Evolutionary conservation across 23 tunicate species (phyloP), one percentile per base, ranked within the genome.

Genomic region (Halocynthia roretzi): DNA sequence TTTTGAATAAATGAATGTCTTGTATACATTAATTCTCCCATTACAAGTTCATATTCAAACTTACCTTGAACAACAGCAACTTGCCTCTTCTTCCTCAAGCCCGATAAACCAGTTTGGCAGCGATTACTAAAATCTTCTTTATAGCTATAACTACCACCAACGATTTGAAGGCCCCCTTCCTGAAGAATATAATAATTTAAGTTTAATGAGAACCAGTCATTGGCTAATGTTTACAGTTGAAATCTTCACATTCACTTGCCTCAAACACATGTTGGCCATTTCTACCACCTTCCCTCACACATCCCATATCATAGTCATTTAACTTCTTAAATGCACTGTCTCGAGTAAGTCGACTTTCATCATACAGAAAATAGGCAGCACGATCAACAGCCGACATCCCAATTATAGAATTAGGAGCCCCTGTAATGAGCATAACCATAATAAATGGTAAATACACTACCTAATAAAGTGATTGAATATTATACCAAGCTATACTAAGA

Each of bases 351-450:
- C 93, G 76, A 63, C 86, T 82, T 53, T 67, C 61, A 48, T 82
- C 78, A 80, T 87, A 87, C 56, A 87, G 56, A 56, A 87, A 87
- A 61, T 87, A 87, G 51, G 93, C 86, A 44, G 93, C 93, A 8
- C 86, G 66, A 50, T 87, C 93, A 6, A 87, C 86, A 19, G 77
- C 93, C 15, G 51, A 63, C 56, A 86, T 22, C 52, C 82, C 76
- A 22, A 86, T 75, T 51, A 69, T 48, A 57, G 82, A 60, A 62
- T 76, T 76, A 10, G 77, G 82, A 15, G 85, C 8, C 31, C 92
- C 92, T 86, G 71, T 6, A 64, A 53, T 67, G 0, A 56, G 10
- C n/a, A 62, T 9, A 54, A 70, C 4, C 5, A 14, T 49, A 62
- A 11, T 10, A 11, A 76, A 76, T 18, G 17, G 15, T 71, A 67